Base-by-base conservation (phyloP, 2,888 invertebrate species). In the Crepidodera aurea region DNA sequence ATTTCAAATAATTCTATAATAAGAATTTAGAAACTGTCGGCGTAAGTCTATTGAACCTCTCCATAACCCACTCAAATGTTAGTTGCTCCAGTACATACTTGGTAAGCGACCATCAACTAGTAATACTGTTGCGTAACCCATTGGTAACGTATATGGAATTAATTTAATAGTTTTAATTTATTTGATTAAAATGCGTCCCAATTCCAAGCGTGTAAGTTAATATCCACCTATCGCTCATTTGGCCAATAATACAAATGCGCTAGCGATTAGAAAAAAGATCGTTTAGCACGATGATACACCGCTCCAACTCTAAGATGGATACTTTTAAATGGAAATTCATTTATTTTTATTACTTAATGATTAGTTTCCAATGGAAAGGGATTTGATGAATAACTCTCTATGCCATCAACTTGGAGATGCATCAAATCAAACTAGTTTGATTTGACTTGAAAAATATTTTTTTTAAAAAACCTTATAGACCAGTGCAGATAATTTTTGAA, bases 151-250 rank as follows among this genome's bases (percentile, higher is more conserved):
- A 73, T 73, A 73, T 70, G 73, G 73, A 66, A 61, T 68, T 72
- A 73, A 72, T 72, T 73, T 64, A 69, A 69, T 72, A 71, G 65
- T 69, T 60, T 65, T 70, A 72, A 71, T 73, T 72, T 70, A 72
- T 73, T 73, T 71, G 70, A 72, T 71, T 70, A 64, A 67, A 73
- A 60, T 69, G 70, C 68, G 72, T 71, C 72, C 71, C 67, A 71
- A 73, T 73, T 73, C 62, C 69, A 60, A 65, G 66, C 65, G 59
- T 64, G 56, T 56, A 10, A 6, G 34, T 59, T 55, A 64, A 66
- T 64, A 60, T 44, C 44, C 13, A 44, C 54, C 32, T 51, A 34
- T 32, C 51, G 48, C n/a, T 25, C 25, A 12, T 39, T 39, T 39
- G 2, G 12, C 39, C 39, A 39, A 39, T 39, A 12, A 12, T 39